Base-by-base conservation (phyloP, 53 echinoderm and acorn worm genomes). In the Luidia sarsii region DNA sequence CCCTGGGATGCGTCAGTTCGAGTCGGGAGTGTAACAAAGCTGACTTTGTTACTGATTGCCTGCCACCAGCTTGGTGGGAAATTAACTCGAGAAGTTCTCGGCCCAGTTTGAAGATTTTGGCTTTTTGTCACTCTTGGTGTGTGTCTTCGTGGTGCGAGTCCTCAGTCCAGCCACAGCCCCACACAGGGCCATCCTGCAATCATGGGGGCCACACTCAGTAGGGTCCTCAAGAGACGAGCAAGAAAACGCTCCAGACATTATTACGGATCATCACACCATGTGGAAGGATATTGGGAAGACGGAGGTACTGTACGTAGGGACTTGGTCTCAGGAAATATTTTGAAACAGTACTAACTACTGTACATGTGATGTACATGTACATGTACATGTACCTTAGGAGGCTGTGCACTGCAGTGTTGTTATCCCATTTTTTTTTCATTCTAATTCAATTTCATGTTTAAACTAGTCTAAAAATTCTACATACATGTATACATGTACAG, bases 271-370 rank as follows among this genome's bases (percentile, higher is more conserved):
- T 29, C 39, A 50, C 55, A 72, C 39, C 32, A 23, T 23, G 72
- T 52, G 39, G 56, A 72, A 21, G 50, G 33, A 50, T 56, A 53
- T 25, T 56, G 72, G 72, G 72, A 56, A 18, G 0, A 16, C 56
- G 54, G 39, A 72, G 72, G 72, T 72, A 72, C 7, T 32, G 13
- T 52, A 36, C 60, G 11, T 41, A n/a, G n/a, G n/a, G n/a, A n/a
- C n/a, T n/a, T n/a, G n/a, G n/a, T n/a, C n/a, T n/a, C n/a, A n/a
- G n/a, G n/a, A n/a, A n/a, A n/a, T n/a, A n/a, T n/a, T n/a, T n/a
- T n/a, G n/a, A n/a, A n/a, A n/a, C n/a, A n/a, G n/a, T n/a, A n/a
- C n/a, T n/a, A n/a, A n/a, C n/a, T n/a, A n/a, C n/a, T n/a, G n/a
- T n/a, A n/a, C n/a, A n/a, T n/a, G n/a, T n/a, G n/a, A n/a, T n/a